Percentiles rank a stretch among this genome's conserved stretches.
These are phyloP conservation scores for Pangasius djambal DNA, from an alignment of 2,797 vertebrate genomes.

Conservation along the genomic window DNA sequence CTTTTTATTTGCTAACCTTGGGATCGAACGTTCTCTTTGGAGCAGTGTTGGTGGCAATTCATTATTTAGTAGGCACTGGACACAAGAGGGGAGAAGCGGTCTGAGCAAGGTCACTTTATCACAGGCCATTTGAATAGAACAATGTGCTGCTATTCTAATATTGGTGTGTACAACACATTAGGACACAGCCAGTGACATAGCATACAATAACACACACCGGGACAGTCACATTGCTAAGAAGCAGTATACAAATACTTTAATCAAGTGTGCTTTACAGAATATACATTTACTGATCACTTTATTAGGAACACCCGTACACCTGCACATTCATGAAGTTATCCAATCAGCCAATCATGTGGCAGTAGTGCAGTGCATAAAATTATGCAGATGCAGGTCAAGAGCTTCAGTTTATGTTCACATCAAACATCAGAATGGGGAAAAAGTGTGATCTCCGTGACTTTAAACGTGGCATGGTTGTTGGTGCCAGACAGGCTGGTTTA, in stretches of 20 bases:
- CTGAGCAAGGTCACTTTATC: constrained; percentile 34
- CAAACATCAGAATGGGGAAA: not conserved
- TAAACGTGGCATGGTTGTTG: not conserved
- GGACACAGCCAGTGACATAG: not conserved
- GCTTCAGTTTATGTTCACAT: not conserved
- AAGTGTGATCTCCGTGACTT: not conserved
- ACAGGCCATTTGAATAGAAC: constrained; percentile 40
- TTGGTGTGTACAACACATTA: not conserved
- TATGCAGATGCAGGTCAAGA: not conserved
- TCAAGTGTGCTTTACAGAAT: not conserved
- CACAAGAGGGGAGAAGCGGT: constrained; percentile 19
- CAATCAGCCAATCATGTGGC: not conserved
- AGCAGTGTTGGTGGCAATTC: constrained; percentile 31
- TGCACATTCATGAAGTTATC: not conserved
- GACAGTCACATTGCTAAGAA: not conserved
- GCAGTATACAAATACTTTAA: not conserved
- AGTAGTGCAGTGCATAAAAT: not conserved
- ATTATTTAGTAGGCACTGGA: constrained; percentile 32
- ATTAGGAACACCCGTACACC: no score
- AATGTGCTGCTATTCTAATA: constrained; percentile 35
- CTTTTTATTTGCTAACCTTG: constrained; percentile 15
- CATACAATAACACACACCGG: not conserved
- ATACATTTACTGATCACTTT: not conserved
- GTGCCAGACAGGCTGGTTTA: not conserved
- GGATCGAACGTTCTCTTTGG: constrained; percentile 13